Conservation (phyloP, 2,113 vertebrate genomes). For the Gasterosteus aculeatus region DNA sequence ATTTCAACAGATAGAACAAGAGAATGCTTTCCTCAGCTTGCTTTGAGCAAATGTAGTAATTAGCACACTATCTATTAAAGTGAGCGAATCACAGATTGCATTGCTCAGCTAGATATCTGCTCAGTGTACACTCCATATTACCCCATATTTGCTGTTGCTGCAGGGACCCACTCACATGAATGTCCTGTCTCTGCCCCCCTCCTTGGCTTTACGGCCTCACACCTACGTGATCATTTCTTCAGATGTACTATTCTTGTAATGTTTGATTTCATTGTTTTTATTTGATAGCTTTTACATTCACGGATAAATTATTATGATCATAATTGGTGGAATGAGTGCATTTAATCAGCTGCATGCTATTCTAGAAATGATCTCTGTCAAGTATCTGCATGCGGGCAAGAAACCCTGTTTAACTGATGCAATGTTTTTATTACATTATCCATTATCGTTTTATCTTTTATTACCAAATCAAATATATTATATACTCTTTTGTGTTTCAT, state of each 20-base stretch:
- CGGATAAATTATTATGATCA: not conserved
- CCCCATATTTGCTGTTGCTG: too few relatives aligned
- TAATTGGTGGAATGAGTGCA: not conserved
- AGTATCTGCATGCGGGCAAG: constrained; percentile 1
- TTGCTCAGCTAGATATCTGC: too few relatives aligned
- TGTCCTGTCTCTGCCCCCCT: too few relatives aligned
- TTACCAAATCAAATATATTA: constrained; percentile 1
- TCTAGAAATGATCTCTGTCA: not conserved
- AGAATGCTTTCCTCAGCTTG: not conserved
- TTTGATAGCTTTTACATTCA: not conserved
- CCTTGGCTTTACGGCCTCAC: not conserved
- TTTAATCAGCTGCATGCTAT: not conserved
- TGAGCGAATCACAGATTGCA: too few relatives aligned
- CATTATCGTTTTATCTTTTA: not conserved
- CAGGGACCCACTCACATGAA: not conserved
- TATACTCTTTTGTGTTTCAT: constrained; percentile 1
- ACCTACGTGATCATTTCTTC: not conserved
- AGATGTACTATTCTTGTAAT: not conserved
- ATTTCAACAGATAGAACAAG: not conserved
- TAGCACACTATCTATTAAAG: too few relatives aligned
- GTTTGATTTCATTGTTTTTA: not conserved
- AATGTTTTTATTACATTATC: constrained; percentile 1
- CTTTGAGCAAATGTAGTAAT: not conserved
- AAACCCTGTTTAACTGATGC: constrained; percentile 22
- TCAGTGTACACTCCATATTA: too few relatives aligned